Conservation (phyloP, 2,888 invertebrate species). For the Leptarthrus brevirostris region DNA sequence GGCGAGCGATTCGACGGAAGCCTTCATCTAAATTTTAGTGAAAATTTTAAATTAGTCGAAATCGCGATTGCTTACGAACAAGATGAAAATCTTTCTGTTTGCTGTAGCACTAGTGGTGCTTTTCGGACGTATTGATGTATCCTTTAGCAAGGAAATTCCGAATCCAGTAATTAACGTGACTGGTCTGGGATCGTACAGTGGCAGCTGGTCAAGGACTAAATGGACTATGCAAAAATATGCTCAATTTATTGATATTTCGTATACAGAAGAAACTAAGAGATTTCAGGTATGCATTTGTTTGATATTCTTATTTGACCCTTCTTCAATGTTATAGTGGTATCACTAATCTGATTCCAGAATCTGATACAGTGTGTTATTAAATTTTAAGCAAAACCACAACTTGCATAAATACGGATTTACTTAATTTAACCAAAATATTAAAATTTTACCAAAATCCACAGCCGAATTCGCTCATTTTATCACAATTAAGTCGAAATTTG, state of each 20-base stretch:
- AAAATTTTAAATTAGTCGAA: constrained; percentile 24
- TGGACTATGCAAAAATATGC: constrained; percentile 48
- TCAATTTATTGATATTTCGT: constrained; percentile 44
- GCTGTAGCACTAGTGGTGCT: not conserved
- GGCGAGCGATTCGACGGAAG: too few species aligned
- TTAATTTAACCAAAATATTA: too few species aligned
- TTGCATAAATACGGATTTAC: too few species aligned
- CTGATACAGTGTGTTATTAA: too few species aligned
- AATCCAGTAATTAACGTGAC: constrained; percentile 29
- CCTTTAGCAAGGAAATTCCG: constrained; percentile 12
- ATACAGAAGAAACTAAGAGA: constrained; percentile 28
- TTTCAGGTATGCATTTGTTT: constrained; percentile 44
- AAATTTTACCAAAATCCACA: too few species aligned
- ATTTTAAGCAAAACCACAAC: too few species aligned
- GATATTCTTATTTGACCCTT: too few species aligned
- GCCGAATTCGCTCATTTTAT: too few species aligned
- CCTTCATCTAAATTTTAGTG: not conserved
- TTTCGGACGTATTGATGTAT: not conserved
- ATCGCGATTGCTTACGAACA: not conserved
- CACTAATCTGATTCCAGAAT: too few species aligned
- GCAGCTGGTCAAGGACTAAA: constrained; percentile 1
- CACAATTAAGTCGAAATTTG: too few species aligned
- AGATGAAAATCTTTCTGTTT: not conserved
- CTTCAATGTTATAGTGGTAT: too few species aligned
- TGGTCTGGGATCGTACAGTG: constrained; percentile 33